A percentile compares a stretch with the other conserved stretches of the same genome.
These are phyloP conservation scores for Passer montanus DNA, from an alignment of 2,113 vertebrate genomes.

Conservation along the genomic window DNA sequence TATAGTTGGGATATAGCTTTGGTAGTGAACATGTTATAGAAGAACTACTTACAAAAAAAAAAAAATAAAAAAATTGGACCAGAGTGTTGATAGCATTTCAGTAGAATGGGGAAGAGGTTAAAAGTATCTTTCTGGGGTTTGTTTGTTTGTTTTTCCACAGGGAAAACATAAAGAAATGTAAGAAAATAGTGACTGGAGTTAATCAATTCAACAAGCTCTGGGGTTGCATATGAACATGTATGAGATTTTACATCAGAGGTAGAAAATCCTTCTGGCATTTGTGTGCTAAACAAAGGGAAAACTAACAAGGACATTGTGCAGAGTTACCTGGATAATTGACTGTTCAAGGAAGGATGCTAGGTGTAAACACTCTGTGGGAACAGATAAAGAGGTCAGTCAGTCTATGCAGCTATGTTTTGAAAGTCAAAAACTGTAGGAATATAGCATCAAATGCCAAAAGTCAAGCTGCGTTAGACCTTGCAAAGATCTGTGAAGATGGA, in stretches of 20 bases:
- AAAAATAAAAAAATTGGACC: not conserved
- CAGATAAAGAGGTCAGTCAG: not conserved
- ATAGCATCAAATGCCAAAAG: constrained; percentile 39
- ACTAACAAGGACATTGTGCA: not conserved
- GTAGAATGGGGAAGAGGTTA: not conserved
- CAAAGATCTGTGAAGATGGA: constrained; percentile 32
- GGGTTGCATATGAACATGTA: not conserved
- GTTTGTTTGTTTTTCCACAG: not conserved
- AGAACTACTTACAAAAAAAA: not conserved
- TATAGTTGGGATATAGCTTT: not conserved
- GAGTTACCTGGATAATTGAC: constrained; percentile 12
- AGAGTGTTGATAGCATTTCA: not conserved
- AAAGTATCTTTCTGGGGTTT: not conserved
- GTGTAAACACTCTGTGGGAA: constrained; percentile 36
- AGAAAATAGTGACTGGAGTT: not conserved
- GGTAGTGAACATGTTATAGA: not conserved
- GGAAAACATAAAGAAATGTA: not conserved
- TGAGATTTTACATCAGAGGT: not conserved
- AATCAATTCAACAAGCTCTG: not conserved
- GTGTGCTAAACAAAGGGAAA: not conserved
- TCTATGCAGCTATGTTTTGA: constrained; percentile 2
- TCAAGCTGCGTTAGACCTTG: constrained; percentile 64
- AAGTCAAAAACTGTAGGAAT: not conserved
- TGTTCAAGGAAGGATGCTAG: not conserved
- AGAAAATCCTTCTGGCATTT: not conserved